Base-by-base conservation (phyloP, 2,888 invertebrate genomes). In the Chrysomela aeneicollis region DNA sequence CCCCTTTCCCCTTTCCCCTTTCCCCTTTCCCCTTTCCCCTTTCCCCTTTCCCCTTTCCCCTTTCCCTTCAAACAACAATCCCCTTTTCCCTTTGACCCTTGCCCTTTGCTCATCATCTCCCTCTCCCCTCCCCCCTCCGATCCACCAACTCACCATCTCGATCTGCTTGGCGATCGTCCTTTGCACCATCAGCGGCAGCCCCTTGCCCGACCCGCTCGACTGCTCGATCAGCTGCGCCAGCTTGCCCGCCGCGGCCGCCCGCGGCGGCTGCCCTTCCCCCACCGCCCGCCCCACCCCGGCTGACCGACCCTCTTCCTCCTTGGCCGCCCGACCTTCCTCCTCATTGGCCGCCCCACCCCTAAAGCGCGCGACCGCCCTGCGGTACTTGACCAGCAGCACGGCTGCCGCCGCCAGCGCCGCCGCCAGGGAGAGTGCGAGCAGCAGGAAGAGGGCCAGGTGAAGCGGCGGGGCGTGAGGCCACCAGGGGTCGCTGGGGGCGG, bases 91-190 rank as follows among this genome's bases (percentile, higher is more conserved):
- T n/a, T n/a, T n/a, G n/a, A n/a, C n/a, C n/a, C n/a, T n/a, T n/a
- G n/a, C n/a, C n/a, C n/a, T n/a, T n/a, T n/a, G n/a, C n/a, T n/a
- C n/a, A n/a, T n/a, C n/a, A n/a, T n/a, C n/a, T n/a, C n/a, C n/a
- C n/a, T n/a, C n/a, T n/a, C n/a, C n/a, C n/a, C n/a, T n/a, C n/a
- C n/a, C n/a, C n/a, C n/a, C n/a, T 42, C 2, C 17, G 42, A 42
- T 5, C 8, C 54, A 32, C 18, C 55, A 12, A 35, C 46, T 26
- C 53, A 70, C 71, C 64, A 73, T 61, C 8, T 68, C 64, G 8
- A 71, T 62, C 26, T 71, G 70, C 18, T 68, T 66, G 8, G 64
- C 42, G 35, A 73, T 70, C 1, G 71, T 73, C 51, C 70, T 67
- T 42, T 70, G 69, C 17, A 69, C 72, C 59, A 72, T 64, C 10